phyloP scores from a whole-genome alignment of 1,140 invertebrate genomes.

The Acromyrmex heyeri region DNA sequence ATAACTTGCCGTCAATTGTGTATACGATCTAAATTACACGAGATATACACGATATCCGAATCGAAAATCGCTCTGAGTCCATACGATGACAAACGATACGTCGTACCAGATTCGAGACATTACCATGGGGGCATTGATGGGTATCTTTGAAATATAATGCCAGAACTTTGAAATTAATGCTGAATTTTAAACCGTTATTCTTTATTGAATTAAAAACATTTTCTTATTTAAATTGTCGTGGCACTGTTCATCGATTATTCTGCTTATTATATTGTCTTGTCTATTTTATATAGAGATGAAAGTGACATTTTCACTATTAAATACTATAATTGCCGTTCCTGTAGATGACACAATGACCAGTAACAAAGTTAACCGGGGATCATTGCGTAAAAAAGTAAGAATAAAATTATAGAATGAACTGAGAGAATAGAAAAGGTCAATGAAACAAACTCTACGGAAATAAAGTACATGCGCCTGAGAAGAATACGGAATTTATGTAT shows the following conservation, averaged over 20 bases:
- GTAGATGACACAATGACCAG: constrained; percentile 81
- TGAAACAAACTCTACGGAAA: constrained; percentile 26
- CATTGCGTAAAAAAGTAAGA: constrained; percentile 75
- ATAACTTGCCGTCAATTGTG: too few relatives aligned
- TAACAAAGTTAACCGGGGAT: constrained; percentile 79
- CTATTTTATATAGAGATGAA: constrained; percentile 85
- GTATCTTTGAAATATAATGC: too few relatives aligned
- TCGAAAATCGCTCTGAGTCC: too few relatives aligned
- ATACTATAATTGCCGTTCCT: constrained; percentile 89
- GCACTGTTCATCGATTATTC: background rate
- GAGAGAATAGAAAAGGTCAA: constrained; percentile 69
- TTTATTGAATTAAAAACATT: background rate
- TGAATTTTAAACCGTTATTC: too few relatives aligned
- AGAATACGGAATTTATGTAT: constrained; percentile 10
- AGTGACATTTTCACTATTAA: constrained; percentile 89
- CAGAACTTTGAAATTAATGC: too few relatives aligned
- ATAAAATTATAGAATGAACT: constrained; percentile 47
- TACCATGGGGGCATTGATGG: too few relatives aligned
- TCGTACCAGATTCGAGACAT: too few relatives aligned
- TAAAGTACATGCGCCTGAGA: constrained; percentile 52
- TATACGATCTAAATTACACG: too few relatives aligned
- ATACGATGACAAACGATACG: too few relatives aligned
- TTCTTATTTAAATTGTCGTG: constrained; percentile 3
- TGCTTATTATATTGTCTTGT: constrained; percentile 50
- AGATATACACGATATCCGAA: too few relatives aligned